These are phyloP conservation scores for Eulemur rufifrons DNA, from an alignment of 2,113 vertebrate genomes.

Conservation along the genomic window DNA sequence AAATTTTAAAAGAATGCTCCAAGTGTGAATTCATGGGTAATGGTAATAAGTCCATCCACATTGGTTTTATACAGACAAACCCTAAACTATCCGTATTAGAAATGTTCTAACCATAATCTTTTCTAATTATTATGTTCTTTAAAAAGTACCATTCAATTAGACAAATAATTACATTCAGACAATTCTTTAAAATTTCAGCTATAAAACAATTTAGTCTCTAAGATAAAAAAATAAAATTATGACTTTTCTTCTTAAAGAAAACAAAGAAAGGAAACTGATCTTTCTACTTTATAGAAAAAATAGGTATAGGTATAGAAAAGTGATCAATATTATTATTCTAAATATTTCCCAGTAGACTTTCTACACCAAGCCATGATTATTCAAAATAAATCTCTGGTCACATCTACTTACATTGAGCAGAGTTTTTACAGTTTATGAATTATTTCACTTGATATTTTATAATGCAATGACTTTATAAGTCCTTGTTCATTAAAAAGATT, in stretches of 20 bases:
- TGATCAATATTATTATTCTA: not conserved
- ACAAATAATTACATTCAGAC: not conserved
- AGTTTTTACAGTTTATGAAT: not conserved
- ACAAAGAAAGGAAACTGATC: not conserved
- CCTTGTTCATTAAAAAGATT: constrained; percentile 15
- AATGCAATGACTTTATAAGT: not conserved
- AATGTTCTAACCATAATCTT: constrained; percentile 8
- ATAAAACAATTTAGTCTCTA: constrained; percentile 18
- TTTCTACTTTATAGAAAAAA: not conserved
- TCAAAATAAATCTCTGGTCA: not conserved
- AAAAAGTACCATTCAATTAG: constrained; percentile 11
- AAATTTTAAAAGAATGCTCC: not conserved
- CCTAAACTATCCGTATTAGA: not conserved
- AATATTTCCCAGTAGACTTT: not conserved
- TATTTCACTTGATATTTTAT: constrained; percentile 12
- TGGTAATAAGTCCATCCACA: not conserved
- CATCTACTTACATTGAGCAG: not conserved
- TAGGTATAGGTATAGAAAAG: not conserved
- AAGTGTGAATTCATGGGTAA: not conserved
- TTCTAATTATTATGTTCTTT: constrained; percentile 17
- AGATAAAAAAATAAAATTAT: not conserved
- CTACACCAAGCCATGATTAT: not conserved
- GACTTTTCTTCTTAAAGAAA: not conserved
- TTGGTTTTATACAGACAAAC: not conserved
- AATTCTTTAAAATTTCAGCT: constrained; percentile 14